phyloP scores from a whole-genome alignment of 2,888 invertebrate genomes.

The Gortyna flavago region DNA sequence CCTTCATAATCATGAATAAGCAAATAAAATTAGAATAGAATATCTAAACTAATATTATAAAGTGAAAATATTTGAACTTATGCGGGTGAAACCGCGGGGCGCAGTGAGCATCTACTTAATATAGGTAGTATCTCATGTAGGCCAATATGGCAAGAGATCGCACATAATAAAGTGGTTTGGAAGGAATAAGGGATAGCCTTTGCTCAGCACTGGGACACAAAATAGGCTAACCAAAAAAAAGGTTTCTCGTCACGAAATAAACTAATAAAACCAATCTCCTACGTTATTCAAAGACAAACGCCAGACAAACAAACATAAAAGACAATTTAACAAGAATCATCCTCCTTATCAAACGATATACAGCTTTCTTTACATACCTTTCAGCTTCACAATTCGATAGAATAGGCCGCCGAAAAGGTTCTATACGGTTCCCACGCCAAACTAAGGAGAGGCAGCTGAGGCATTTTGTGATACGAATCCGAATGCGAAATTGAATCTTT shows the following conservation, averaged over 20 bases:
- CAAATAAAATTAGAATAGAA: background rate
- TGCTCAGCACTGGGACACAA: too few relatives aligned
- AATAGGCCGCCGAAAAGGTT: conserved; percentile 62
- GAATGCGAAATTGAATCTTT: conserved; percentile 60
- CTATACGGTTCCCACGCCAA: conserved; percentile 41
- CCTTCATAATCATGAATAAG: background rate
- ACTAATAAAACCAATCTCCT: background rate
- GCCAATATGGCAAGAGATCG: background rate
- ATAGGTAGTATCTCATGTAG: background rate
- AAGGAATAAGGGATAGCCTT: background rate
- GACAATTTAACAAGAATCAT: conserved; percentile 38
- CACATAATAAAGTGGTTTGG: background rate
- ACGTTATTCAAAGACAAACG: conserved; percentile 4
- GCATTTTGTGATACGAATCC: conserved; percentile 54
- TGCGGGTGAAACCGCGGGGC: background rate
- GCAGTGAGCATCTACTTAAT: background rate
- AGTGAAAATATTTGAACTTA: background rate
- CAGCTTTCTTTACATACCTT: conserved; percentile 47
- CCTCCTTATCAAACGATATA: conserved; percentile 43
- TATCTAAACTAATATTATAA: background rate
- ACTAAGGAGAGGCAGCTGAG: conserved; percentile 45
- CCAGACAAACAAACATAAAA: conserved; percentile 10
- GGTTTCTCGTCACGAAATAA: background rate
- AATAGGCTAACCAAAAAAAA: too few relatives aligned
- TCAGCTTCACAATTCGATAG: conserved; percentile 47